Evolutionary conservation across 2,797 vertebrate genomes (phyloP).

Genomic region (Chaetodon trifasciatus): DNA sequence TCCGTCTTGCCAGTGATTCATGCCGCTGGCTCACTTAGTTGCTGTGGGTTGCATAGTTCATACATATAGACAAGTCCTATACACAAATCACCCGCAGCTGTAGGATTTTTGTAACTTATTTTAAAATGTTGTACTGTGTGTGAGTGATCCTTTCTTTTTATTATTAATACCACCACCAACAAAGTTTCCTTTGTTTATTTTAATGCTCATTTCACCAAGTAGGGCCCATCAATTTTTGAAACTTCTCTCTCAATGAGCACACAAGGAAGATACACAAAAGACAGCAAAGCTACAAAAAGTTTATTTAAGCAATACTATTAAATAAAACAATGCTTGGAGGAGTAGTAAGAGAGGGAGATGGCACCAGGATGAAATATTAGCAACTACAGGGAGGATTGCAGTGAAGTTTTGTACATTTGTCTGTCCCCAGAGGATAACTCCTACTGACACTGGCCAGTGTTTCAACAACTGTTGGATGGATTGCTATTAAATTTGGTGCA

Average conservation of each 20-base stretch:
- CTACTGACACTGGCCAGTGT: too few species aligned
- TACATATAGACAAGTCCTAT: conserved; percentile 9
- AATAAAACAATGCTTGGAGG: too few species aligned
- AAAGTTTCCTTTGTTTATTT: conserved; percentile 7
- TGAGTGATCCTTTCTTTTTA: conserved; percentile 1
- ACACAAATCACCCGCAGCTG: conserved; percentile 3
- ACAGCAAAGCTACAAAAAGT: background rate
- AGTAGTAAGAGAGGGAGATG: background rate
- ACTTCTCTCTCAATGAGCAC: conserved; percentile 5
- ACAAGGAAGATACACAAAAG: background rate
- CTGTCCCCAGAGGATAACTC: background rate
- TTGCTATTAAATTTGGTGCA: too few species aligned
- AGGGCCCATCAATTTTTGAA: background rate
- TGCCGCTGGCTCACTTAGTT: conserved; percentile 35
- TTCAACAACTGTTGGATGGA: too few species aligned
- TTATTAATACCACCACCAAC: background rate
- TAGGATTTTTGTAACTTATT: background rate
- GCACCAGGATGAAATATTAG: background rate
- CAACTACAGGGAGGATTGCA: background rate
- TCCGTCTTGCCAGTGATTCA: conserved; percentile 37
- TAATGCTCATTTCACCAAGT: conserved; percentile 13
- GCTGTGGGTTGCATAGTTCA: conserved; percentile 21
- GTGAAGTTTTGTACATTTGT: background rate
- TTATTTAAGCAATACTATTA: background rate
- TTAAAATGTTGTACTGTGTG: background rate